Evolutionary conservation across 2,113 vertebrate species (phyloP), one percentile per base, ranked within the genome.

Genomic region (Procavia capensis): DNA sequence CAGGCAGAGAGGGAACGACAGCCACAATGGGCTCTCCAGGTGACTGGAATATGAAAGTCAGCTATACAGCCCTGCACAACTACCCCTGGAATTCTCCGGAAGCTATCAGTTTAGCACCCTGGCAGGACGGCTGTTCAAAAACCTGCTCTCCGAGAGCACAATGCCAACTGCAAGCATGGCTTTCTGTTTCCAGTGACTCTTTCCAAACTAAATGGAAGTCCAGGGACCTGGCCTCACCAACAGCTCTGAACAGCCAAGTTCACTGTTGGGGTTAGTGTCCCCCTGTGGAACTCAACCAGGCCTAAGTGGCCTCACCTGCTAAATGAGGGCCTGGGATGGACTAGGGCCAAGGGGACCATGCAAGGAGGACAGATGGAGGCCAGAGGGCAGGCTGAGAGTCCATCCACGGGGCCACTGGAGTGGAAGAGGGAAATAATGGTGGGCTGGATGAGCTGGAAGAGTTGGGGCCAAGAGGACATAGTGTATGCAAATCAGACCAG

Each of bases 161-260:
- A 6, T 0, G 20, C 11, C 17, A 2, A 9, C 17, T 0, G 50
- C 1, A 2, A 19, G 50, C 14, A 2, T 39, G 2, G 25, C n/a
- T 31, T n/a, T 29, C 66, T 0, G 29, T 34, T 6, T 41, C 43
- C 68, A 3, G 5, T 6, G 64, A 25, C 41, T 81, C 24, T 34
- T 19, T 16, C 19, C 22, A 11, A 6, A 8, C 25, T 9, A 14
- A 16, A 41, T 11, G 25, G 72, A 64, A 19, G 43, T 5, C 70
- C 39, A 2, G 6, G 43, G 6, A 11, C 24, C 22, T 31, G 4
- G 25, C 45, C 36, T 19, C 22, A 7, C 41, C 29, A 14, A 20
- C 45, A 9, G 36, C 84, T 87, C 36, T 20, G 0, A 3, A 57
- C 25, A 0, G 6, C 14, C 20, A 31, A 45, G 27, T 19, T 64